These are phyloP conservation scores for Cataglyphis hispanica DNA, from an alignment of 1,140 invertebrate genomes.

Conservation along the genomic window DNA sequence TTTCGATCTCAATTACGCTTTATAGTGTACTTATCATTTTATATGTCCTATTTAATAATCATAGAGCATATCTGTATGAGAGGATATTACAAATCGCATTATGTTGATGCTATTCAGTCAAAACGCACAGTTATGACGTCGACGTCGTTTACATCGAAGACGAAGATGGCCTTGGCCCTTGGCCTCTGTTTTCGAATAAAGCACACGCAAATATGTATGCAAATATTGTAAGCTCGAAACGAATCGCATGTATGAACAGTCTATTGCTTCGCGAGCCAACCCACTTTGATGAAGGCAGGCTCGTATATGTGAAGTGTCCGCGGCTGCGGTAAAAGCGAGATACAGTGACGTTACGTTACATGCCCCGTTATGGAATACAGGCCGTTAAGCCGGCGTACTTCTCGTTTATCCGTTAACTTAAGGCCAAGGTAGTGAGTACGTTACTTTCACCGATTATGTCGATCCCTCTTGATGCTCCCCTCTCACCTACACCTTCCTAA, in stretches of 20 bases:
- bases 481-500: conserved; percentile 2
- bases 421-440: conserved; percentile 75
- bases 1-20: neutral
- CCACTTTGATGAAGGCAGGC: conserved; percentile 60
- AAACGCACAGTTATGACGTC: neutral
- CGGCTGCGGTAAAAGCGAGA: conserved; percentile 71
- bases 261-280: conserved; percentile 69
- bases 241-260: conserved; percentile 73
- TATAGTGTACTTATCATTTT: neutral
- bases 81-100: neutral
- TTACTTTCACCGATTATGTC: conserved; percentile 77
- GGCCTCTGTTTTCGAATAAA: conserved; percentile 77
- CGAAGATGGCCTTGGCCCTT: conserved; percentile 71
- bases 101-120: neutral
- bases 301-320: conserved; percentile 77
- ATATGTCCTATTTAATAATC: neutral
- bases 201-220: conserved; percentile 26
- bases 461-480: conserved; percentile 58
- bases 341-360: conserved; percentile 61
- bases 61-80: neutral
- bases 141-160: neutral
- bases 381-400: conserved; percentile 46
- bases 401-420: conserved; percentile 74
- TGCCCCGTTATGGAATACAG: conserved; percentile 67
- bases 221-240: conserved; percentile 74